A percentile compares a stretch with the other conserved stretches of the same genome.
phyloP scores from a whole-genome alignment of 1,140 invertebrate species.

The Sitobion miscanthi region DNA sequence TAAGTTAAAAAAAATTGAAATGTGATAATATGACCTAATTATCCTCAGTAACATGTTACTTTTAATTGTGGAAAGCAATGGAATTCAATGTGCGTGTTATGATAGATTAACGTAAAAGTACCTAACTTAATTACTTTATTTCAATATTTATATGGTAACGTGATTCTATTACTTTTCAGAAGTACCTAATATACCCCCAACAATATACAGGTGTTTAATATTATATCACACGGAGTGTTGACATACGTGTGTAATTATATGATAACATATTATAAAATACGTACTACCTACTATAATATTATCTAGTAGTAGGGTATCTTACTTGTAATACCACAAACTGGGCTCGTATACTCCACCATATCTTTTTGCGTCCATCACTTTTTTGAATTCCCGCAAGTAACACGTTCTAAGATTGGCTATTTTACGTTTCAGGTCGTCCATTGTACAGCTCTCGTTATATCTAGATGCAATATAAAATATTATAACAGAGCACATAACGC shows the following conservation, averaged over 20 bases:
- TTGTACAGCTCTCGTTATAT: slow-evolving; percentile 43
- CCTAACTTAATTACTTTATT: not conserved
- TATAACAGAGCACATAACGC: not conserved
- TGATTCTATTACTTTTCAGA: not conserved
- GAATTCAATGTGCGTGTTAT: not conserved
- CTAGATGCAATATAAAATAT: not conserved
- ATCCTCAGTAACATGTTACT: not conserved
- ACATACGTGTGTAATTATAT: not conserved
- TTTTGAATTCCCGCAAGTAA: slow-evolving; percentile 48
- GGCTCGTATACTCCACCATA: slow-evolving; percentile 46
- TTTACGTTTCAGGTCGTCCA: slow-evolving; percentile 50
- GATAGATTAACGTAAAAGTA: not conserved
- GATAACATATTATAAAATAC: not conserved
- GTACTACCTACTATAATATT: not conserved
- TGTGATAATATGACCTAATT: not conserved
- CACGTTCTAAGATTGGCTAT: slow-evolving; percentile 52
- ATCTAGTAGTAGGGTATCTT: not conserved
- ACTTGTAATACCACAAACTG: slow-evolving; percentile 54
- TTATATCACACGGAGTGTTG: too few relatives aligned
- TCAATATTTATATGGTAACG: not conserved
- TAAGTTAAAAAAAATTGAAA: not conserved
- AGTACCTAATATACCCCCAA: not conserved
- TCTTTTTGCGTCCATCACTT: slow-evolving; percentile 38
- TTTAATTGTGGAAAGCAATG: not conserved
- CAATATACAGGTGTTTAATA: not conserved